Evolutionary conservation across 2,797 vertebrate genomes (phyloP).

Genomic region (Chaenodraco wilsoni): DNA sequence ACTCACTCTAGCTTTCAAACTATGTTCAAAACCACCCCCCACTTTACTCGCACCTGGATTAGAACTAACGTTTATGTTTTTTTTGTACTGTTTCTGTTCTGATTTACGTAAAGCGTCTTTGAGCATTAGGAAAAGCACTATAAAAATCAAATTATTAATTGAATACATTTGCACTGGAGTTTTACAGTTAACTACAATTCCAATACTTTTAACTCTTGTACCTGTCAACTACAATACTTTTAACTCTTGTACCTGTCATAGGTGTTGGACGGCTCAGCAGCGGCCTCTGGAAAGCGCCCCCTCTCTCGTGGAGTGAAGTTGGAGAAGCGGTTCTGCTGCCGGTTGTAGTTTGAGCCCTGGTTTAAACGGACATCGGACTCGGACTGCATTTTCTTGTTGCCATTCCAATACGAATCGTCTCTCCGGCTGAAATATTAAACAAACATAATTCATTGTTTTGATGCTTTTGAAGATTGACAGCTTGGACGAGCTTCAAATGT

Average conservation of each 20-base stretch:
- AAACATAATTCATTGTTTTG: background rate
- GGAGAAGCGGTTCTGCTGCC: slow-evolving; percentile 93
- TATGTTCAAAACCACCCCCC: no score
- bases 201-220: slow-evolving; percentile 44
- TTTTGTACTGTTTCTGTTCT: no score
- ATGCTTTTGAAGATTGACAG: no score
- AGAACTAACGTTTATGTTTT: no score
- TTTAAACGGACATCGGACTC: slow-evolving; percentile 89
- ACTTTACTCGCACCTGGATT: no score
- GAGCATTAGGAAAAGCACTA: no score
- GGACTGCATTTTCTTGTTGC: slow-evolving; percentile 92
- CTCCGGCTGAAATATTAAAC: slow-evolving; percentile 81
- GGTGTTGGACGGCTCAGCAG: slow-evolving; percentile 84
- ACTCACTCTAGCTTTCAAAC: no score
- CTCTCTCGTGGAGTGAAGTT: slow-evolving; percentile 92
- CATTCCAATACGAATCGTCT: slow-evolving; percentile 94
- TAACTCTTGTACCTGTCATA: slow-evolving; percentile 88
- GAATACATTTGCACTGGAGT: no score
- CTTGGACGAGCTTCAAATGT: no score
- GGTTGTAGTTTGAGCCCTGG: slow-evolving; percentile 91
- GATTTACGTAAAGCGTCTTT: no score
- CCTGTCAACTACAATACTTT: slow-evolving; percentile 81
- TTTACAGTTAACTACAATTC: background rate
- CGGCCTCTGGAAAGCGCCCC: slow-evolving; percentile 88
- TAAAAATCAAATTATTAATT: no score